Evolutionary conservation across 2,113 vertebrate species (phyloP).

Genomic region (Nanorana parkeri): DNA sequence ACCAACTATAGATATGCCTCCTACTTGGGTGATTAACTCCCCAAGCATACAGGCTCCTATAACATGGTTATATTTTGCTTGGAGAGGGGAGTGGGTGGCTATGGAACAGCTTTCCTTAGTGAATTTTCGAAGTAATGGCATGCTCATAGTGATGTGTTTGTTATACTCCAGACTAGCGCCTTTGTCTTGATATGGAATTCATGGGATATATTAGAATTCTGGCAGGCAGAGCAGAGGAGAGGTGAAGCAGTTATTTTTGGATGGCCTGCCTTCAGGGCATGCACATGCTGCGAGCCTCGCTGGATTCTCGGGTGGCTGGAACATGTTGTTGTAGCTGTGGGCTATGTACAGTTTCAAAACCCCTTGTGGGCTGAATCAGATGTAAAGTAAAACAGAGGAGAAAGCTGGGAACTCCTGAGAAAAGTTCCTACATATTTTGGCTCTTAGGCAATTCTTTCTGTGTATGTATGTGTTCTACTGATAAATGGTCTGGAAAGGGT

Average conservation of each 20-base stretch:
- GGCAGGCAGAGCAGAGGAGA: not conserved
- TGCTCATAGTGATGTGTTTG: not conserved
- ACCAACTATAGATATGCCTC: no score
- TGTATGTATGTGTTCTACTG: not conserved
- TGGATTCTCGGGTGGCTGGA: slow-evolving; percentile 15
- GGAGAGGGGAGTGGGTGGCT: no score
- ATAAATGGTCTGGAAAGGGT: not conserved
- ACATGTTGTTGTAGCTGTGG: slow-evolving; percentile 26
- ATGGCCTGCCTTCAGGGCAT: slow-evolving; percentile 6
- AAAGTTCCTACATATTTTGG: not conserved
- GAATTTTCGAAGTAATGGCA: no score
- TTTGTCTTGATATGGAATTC: slow-evolving; percentile 30
- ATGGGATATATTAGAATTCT: slow-evolving; percentile 2
- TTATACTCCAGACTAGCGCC: not conserved
- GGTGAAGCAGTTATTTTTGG: slow-evolving; percentile 43
- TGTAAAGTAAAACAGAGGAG: not conserved
- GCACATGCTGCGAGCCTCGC: not conserved
- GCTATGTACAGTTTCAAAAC: slow-evolving; percentile 17
- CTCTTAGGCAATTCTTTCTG: slow-evolving; percentile 2
- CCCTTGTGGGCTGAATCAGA: slow-evolving; percentile 17
- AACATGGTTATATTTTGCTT: no score
- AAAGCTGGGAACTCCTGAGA: slow-evolving; percentile 7
- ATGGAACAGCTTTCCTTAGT: no score
- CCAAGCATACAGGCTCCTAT: no score
- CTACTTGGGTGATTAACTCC: no score